phyloP scores from a whole-genome alignment of 2,113 vertebrate genomes.

The Passer montanus region DNA sequence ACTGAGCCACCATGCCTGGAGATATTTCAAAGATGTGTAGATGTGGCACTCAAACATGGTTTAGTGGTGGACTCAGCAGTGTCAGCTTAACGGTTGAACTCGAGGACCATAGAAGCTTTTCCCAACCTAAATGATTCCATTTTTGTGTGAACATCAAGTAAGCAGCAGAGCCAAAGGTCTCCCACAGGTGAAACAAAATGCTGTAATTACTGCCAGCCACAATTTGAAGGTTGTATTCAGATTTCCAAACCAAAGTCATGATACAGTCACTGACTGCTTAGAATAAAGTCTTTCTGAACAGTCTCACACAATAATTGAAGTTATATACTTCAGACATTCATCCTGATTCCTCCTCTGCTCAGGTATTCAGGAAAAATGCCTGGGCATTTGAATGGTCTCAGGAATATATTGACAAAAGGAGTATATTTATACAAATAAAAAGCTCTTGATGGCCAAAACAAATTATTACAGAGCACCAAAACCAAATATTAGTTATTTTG shows the following conservation, averaged over 20 bases:
- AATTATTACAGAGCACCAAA: neutral
- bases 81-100: neutral
- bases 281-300: neutral
- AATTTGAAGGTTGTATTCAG: neutral
- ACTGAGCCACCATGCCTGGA: neutral
- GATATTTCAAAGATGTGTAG: too few relatives aligned
- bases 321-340: neutral
- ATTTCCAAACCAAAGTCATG: neutral
- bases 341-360: neutral
- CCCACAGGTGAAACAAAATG: neutral
- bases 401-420: neutral
- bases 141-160: neutral
- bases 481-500: neutral
- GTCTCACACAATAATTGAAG: accelerated
- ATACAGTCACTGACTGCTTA: neutral
- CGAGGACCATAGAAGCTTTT: accelerated
- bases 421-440: neutral
- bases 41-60: too few relatives aligned
- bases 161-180: neutral
- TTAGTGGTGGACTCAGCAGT: neutral
- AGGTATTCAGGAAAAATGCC: neutral
- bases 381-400: neutral
- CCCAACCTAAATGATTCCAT: neutral
- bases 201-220: neutral
- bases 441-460: neutral